Conservation (phyloP, 2,113 vertebrate genomes). For the Entomyzon cyanotis region DNA sequence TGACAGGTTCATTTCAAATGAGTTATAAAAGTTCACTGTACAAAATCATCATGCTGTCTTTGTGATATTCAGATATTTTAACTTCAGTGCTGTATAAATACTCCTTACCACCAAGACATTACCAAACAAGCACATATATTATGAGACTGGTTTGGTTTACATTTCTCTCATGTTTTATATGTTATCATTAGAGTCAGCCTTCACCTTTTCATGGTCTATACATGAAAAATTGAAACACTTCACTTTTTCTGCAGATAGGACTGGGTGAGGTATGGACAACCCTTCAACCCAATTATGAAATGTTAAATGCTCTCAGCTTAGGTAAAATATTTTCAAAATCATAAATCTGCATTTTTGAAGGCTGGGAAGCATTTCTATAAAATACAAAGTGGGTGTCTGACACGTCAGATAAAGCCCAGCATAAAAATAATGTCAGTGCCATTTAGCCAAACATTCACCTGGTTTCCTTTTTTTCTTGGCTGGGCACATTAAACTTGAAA, state of each 20-base stretch:
- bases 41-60: slow-evolving; percentile 22
- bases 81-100: slow-evolving; percentile 18
- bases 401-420: slow-evolving; percentile 6
- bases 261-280: not conserved
- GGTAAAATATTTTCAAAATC: slow-evolving; percentile 8
- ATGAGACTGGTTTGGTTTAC: not conserved
- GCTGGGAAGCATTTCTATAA: not conserved
- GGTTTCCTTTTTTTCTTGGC: not conserved
- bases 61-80: slow-evolving; percentile 51
- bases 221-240: slow-evolving; percentile 16
- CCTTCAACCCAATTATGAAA: not conserved
- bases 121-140: not conserved
- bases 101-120: not conserved
- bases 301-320: slow-evolving; percentile 4
- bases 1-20: slow-evolving; percentile 65
- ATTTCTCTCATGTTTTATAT: not conserved
- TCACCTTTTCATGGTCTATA: not conserved
- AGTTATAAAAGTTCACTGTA: slow-evolving; percentile 46
- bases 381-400: not conserved
- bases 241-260: slow-evolving; percentile 32
- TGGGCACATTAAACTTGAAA: not conserved
- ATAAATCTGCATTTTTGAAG: slow-evolving; percentile 24
- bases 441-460: not conserved
- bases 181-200: not conserved
- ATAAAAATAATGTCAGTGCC: slow-evolving; percentile 27